Evolutionary conservation across 2,888 invertebrate species (phyloP).

Genomic region (Elmis aenea): DNA sequence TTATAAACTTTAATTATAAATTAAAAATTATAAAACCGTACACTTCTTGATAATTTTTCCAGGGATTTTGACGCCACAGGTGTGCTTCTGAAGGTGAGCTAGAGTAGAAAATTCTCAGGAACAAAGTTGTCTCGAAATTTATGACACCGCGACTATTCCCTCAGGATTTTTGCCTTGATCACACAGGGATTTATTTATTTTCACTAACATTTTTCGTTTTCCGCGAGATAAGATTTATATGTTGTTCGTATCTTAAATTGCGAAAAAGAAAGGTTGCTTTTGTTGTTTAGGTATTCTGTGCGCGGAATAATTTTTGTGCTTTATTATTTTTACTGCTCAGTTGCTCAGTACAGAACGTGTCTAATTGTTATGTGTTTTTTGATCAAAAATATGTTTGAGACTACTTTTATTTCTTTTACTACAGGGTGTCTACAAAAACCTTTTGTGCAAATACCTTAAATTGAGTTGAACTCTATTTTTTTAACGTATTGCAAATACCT

Average conservation of each 20-base stretch:
- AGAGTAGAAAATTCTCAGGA: conserved; percentile 12
- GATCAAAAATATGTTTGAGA: no score
- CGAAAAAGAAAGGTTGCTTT: conserved; percentile 8
- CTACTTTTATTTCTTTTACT: no score
- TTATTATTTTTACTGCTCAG: no score
- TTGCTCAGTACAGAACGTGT: no score
- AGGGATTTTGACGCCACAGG: conserved; percentile 15
- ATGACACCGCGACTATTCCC: conserved; percentile 26
- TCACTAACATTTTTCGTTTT: conserved; percentile 28
- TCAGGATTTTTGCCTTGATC: conserved; percentile 26
- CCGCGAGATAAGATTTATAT: conserved; percentile 24
- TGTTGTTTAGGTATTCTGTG: conserved; percentile 6
- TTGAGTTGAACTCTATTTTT: no score
- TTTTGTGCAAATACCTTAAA: no score
- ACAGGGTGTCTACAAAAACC: no score
- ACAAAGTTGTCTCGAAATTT: conserved; percentile 25
- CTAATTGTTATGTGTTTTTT: no score
- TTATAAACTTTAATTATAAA: no score
- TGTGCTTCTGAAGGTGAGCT: conserved; percentile 11
- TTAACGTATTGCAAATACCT: no score
- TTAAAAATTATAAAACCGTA: no score
- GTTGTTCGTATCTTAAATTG: conserved; percentile 17
- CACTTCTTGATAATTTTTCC: no score
- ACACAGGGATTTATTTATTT: conserved; percentile 31
- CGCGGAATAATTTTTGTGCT: conserved; percentile 8